Evolutionary conservation across 2,113 vertebrate genomes (phyloP).

Genomic region (Rhinolophus sinicus): DNA sequence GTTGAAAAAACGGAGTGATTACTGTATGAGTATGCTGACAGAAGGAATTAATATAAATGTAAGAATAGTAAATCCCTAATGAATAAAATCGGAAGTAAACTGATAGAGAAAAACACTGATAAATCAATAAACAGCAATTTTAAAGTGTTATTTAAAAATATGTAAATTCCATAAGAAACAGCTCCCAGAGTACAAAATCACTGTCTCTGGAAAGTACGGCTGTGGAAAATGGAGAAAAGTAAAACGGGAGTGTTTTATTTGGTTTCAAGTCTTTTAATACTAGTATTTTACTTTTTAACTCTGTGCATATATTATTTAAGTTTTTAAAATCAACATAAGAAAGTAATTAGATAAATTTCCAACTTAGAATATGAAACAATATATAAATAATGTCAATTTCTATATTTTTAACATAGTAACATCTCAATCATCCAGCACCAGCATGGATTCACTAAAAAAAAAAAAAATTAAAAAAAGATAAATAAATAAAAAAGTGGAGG

Average conservation of each 20-base stretch:
- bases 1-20: not conserved
- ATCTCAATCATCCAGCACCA: not conserved
- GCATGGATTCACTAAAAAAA: not conserved
- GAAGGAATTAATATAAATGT: not conserved
- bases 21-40: not conserved
- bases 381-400: not conserved
- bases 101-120: not conserved
- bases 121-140: not conserved
- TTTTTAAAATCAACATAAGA: conserved; percentile 3
- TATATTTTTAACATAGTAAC: not conserved
- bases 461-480: not conserved
- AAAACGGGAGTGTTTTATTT: not conserved
- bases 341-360: conserved; percentile 1
- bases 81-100: not conserved
- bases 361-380: conserved; percentile 20
- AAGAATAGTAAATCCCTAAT: not conserved
- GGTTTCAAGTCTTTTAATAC: not conserved
- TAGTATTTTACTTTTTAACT: not conserved
- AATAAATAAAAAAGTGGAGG: not conserved
- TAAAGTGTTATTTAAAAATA: not conserved
- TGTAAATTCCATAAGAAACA: not conserved
- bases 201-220: not conserved
- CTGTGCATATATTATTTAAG: not conserved
- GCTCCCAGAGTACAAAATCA: not conserved
- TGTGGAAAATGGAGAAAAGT: not conserved